Evolutionary conservation across 2,888 invertebrate species (phyloP), one percentile per base, ranked within the genome.

Genomic region (Gastrophysa polygoni): DNA sequence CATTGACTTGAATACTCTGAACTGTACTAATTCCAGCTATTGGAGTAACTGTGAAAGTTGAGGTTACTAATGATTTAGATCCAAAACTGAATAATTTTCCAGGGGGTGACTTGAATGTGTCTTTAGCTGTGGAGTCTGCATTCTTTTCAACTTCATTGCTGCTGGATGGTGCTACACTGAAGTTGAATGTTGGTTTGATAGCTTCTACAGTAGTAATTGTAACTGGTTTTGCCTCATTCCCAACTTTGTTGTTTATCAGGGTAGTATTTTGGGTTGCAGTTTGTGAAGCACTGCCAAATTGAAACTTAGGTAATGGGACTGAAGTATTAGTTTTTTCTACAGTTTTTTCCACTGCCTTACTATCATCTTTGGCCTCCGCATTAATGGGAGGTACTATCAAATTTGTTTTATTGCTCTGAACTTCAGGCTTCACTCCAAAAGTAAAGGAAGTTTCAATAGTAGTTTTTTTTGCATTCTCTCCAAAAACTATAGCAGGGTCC

Each of bases 401-500:
- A 38, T 4, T 38, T 14, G 38, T 38, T 11, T 21, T 24, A 1
- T 49, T 44, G 11, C 14, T 38, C 11, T 29, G 46, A 8, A 10
- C 14, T 32, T 57, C 48, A 1, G 20, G 46, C 20, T n/a, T 47
- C 1, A 28, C 54, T 8, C 50, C 57, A 32, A 60, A 60, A 18
- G 55, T 43, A n/a, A 60, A 60, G 20, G 38, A 43, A 6, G 24
- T 57, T 14, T n/a, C 48, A 6, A 29, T 21, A 24, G 34, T n/a
- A 10, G 52, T 34, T 20, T 55, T 56, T 48, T 66, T 68, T 7
- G 64, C 63, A 6, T 68, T 59, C 18, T 68, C 68, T 5, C 73
- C 75, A 62, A 75, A 75, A 28, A 69, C 58, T 2, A 64, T 66
- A 0, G 64, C 46, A n/a, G 68, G 63, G 10, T 68, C 65, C 6